Conservation (phyloP, 2,113 vertebrate genomes). For the Hyperopisus bebe region DNA sequence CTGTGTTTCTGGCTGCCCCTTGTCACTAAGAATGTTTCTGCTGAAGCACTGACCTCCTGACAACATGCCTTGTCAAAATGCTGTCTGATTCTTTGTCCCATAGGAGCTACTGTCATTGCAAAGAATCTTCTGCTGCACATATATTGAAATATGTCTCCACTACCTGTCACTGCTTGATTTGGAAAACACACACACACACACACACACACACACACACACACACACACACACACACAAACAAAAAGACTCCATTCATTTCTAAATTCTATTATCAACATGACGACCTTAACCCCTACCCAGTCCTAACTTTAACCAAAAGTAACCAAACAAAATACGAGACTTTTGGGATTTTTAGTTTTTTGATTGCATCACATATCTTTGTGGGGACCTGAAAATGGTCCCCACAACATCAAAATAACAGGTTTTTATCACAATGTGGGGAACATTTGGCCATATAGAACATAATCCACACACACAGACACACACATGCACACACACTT, state of each 20-base stretch:
- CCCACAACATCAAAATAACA: too few species aligned
- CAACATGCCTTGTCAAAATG: conserved; percentile 25
- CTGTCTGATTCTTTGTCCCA: conserved; percentile 29
- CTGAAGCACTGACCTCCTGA: conserved; percentile 22
- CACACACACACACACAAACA: neutral
- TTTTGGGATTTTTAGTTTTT: too few species aligned
- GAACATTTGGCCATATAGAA: too few species aligned
- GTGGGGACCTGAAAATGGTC: too few species aligned
- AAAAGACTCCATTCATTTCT: too few species aligned
- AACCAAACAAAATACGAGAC: too few species aligned
- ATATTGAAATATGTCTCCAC: conserved; percentile 7
- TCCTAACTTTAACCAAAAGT: too few species aligned
- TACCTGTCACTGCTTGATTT: neutral
- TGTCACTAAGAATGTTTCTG: neutral
- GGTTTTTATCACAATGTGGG: too few species aligned
- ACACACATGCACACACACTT: neutral
- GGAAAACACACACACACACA: neutral
- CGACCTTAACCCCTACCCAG: too few species aligned
- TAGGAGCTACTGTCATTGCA: conserved; percentile 25
- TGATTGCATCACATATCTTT: too few species aligned
- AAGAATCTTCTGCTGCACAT: conserved; percentile 1
- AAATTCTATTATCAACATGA: too few species aligned
- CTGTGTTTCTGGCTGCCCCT: neutral
- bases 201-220: neutral
- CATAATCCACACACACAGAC: neutral